Evolutionary conservation across 2,113 vertebrate species (phyloP), one percentile per base, ranked within the genome.

Genomic region (Tachysurus fulvidraco): DNA sequence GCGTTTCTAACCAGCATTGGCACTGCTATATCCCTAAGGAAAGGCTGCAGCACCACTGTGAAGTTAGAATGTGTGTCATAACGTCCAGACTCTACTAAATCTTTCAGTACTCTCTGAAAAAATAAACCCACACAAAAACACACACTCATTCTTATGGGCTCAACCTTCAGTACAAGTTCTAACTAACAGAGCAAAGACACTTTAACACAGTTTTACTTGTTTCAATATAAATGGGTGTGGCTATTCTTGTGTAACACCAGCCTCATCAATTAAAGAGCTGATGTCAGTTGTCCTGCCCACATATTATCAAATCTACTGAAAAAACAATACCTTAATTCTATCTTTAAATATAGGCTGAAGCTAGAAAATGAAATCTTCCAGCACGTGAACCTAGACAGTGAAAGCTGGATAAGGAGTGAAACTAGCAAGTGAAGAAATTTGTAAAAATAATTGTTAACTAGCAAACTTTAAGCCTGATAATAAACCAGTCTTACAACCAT

Each of bases 21-120:
- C 5, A 94, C 89, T 69, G 5, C 41, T 83, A 90, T 79, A 86
- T 95, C 92, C 2, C 92, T 93, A 10, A 97, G 82, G 87, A 96
- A 93, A 30, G 97, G 95, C 92, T 98, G 97, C 90, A 97, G 93
- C 41, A 97, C 88, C 0, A 97, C 96, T 0, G 96, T 91, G 88
- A 98, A 98, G 90, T 96, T 95, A 14, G 94, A 84, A 7, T 91
- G 92, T 4, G 93, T 90, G 46, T 96, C 95, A 80, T 97, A 97
- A 6, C 87, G 93, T 28, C 93, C 93, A 16, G 96, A 94, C 59
- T 95, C 92, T 74, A 98, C 88, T 0, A 98, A 91, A 12, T 92
- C 91, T 12, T n/a, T 91, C 91, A 96, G 85, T 12, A 89, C 92
- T n/a, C 14, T 89, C 97, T 99, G 46, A 17, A 81, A 41, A 79